A percentile compares a stretch with the other conserved stretches of the same genome.
Conservation (phyloP, 2,113 vertebrate genomes). For the Bos taurus region ARS-UCD2.0 NC_037330.1:111387501-111388000, state of each 20-base stretch:
- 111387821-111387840: constrained; percentile 29
- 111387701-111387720: constrained; percentile 64
- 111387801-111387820: constrained; percentile 50
- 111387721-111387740: constrained; percentile 62
- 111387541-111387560: neutral
- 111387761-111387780: constrained; percentile 34
- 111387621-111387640: constrained; percentile 5
- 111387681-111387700: constrained; percentile 49
- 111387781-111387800: constrained; percentile 47
- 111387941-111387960: neutral
- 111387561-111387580: neutral
- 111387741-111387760: constrained; percentile 54
- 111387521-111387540: neutral
- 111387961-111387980: neutral
- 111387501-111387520: neutral
- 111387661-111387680: constrained; percentile 47
- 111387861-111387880: neutral
- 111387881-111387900: neutral
- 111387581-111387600: constrained; percentile 6
- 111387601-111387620: constrained; percentile 19
- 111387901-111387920: neutral
- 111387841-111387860: constrained; percentile 7
- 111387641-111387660: constrained; percentile 40
- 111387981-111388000: neutral
- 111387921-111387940: neutral